phyloP scores from a whole-genome alignment of 2,888 invertebrate species.

The Gisinianus flammeolus region DNA sequence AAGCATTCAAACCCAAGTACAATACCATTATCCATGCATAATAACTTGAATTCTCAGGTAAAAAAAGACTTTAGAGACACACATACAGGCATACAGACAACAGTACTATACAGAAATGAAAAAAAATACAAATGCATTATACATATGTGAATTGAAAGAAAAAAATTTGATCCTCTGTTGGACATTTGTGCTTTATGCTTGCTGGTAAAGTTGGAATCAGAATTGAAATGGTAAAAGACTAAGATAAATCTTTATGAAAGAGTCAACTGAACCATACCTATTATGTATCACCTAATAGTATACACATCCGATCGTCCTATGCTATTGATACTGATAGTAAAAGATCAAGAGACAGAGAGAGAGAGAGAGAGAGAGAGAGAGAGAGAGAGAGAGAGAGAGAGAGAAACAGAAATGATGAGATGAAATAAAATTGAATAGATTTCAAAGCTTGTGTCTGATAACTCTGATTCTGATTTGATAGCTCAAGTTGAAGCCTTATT shows the following conservation, averaged over 20 bases:
- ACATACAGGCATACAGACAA: background rate
- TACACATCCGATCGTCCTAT: background rate
- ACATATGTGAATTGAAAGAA: background rate
- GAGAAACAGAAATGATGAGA: conserved; percentile 21
- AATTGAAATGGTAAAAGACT: background rate
- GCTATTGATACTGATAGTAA: background rate
- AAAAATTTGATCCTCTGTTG: background rate
- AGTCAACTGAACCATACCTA: conserved; percentile 15
- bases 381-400: conserved; percentile 4
- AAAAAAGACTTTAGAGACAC: background rate
- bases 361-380: conserved; percentile 10
- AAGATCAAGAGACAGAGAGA: conserved; percentile 5
- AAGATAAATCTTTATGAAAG: background rate
- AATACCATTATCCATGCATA: conserved; percentile 16
- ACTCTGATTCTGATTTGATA: conserved; percentile 35
- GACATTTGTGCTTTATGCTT: background rate
- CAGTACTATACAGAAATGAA: background rate
- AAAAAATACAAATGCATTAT: background rate
- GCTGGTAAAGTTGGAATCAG: background rate
- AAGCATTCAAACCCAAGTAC: background rate
- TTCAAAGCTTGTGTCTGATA: conserved; percentile 27
- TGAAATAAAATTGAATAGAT: conserved; percentile 31
- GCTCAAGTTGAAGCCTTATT: conserved; percentile 32
- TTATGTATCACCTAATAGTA: background rate
- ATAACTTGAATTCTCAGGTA: conserved; percentile 19